Evolutionary conservation across 2,113 vertebrate species (phyloP), one percentile per base, ranked within the genome.

Genomic region (Rhineura floridana): DNA sequence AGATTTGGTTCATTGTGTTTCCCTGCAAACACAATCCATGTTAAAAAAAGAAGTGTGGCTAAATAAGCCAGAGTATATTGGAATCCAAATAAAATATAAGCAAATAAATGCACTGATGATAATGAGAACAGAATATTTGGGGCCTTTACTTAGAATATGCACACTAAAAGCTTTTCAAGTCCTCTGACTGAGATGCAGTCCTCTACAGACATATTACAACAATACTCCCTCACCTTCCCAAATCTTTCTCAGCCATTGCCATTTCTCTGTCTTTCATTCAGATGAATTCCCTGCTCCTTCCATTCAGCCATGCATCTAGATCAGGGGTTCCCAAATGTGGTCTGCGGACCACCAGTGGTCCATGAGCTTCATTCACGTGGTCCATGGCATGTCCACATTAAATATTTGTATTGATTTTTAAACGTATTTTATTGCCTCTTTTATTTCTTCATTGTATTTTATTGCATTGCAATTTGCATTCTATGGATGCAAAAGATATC

Each of bases 1-100:
- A 93, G 88, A 90, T 93, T 85, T 93, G 87, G 88, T 94, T 93
- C 10, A 36, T 89, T 85, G 55, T 73, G 25, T 91, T 93, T 94
- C n/a, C 88, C 88, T 92, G 25, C 73, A 89, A 92, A 93, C 23
- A 89, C 19, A 89, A 88, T 92, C 91, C 46, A 88, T 87, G 91
- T 52, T 88, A 88, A 94, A 81, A 42, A 77, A 59, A 59, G 55
- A 82, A 36, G 19, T n/a, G 13, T 79, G 46, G 19, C 50, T 36
- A 17, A 28, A 44, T 19, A 78, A 78, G 30, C 46, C 33, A 33
- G 46, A 78, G 13, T 65, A 78, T 44, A 77, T 65, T 52, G 82
- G 33, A 72, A 72, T 50, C 46, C n/a, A 73, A 42, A 73, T 5
- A 84, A 72, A 39, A 55, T 39, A 1, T 72, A 72, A 72, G 48